These are phyloP conservation scores for Prunella strophiata DNA, from an alignment of 2,797 vertebrate species.

Conservation along the genomic window DNA sequence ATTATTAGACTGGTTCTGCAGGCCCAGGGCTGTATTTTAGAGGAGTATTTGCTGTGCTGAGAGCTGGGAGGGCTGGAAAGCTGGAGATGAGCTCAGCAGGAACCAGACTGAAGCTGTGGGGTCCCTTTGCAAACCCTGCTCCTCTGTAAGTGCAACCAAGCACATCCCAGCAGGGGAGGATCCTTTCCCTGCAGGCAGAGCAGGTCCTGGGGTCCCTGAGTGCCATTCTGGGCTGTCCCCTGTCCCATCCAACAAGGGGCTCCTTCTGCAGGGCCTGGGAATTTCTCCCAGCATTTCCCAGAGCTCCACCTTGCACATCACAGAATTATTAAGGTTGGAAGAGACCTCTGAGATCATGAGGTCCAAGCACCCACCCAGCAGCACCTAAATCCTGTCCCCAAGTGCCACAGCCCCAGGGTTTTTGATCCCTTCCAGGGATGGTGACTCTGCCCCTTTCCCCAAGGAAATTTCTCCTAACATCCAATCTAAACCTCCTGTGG, in stretches of 20 bases:
- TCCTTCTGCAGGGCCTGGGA: neutral
- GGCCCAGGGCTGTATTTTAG: neutral
- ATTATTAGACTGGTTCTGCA: neutral
- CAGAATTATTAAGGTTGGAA: no score
- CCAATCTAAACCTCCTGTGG: neutral
- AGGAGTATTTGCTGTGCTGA: neutral
- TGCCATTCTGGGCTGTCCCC: neutral
- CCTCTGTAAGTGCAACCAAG: neutral
- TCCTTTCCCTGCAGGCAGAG: neutral
- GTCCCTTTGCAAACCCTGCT: neutral
- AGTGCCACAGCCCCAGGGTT: neutral
- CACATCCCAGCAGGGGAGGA: neutral
- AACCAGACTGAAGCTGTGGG: neutral
- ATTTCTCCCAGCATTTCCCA: neutral
- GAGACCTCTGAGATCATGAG: neutral
- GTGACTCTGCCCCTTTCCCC: neutral
- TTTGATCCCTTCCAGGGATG: neutral
- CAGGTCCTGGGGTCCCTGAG: accelerated
- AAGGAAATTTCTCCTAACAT: neutral
- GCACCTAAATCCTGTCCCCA: accelerated
- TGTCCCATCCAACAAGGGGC: neutral
- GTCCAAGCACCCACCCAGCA: neutral
- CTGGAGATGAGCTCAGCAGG: neutral
- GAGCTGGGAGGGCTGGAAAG: neutral
- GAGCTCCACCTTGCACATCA: neutral